Base-by-base conservation (phyloP, 2,797 vertebrate genomes). In the Lagodon rhomboides region DNA sequence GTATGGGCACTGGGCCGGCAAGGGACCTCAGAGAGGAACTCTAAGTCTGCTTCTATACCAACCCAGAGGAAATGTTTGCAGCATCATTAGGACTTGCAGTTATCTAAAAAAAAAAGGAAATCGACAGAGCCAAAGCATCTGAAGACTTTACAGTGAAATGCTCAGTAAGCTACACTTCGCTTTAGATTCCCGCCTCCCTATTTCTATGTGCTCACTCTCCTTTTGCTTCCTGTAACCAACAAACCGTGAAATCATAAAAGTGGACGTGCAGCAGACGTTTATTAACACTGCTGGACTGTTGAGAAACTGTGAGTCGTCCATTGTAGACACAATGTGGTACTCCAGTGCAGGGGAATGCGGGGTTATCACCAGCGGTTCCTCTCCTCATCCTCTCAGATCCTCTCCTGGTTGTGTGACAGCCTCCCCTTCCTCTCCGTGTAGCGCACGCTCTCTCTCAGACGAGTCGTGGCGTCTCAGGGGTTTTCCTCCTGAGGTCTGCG, bases 401-500 rank as follows among this genome's bases (percentile, higher is more conserved):
- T 66, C 56, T 62, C 53, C 77, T 22, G 2, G 68, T 62, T 69
- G 58, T 75, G 80, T 70, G 88, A 90, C 86, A 84, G 80, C 79
- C 69, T 88, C 81, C 54, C 50, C 64, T 72, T 78, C 77, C 70
- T 85, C 85, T 86, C 78, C 30, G 3, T 55, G 78, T 38, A 38
- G 9, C 38, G 9, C 38, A 2, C 38, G 85, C 53, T 38, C 61
- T 65, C 53, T 43, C 58, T 67, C 53, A 75, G 77, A 85, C 30
- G 61, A 79, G 73, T 67, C n/a, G 6, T 20, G 12, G 68, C 65
- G 63, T 81, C 92, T 96, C 95, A 96, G 81, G 93, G 91, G 93
- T 89, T 95, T 85, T 96, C 96, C 85, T 96, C 96, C 27, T 64
- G 94, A 82, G 92, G 60, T 87, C 91, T 92, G 72, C 95, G 95